Evolutionary conservation across 2,797 vertebrate species (phyloP).

Genomic region (Gambusia yucatana): DNA sequence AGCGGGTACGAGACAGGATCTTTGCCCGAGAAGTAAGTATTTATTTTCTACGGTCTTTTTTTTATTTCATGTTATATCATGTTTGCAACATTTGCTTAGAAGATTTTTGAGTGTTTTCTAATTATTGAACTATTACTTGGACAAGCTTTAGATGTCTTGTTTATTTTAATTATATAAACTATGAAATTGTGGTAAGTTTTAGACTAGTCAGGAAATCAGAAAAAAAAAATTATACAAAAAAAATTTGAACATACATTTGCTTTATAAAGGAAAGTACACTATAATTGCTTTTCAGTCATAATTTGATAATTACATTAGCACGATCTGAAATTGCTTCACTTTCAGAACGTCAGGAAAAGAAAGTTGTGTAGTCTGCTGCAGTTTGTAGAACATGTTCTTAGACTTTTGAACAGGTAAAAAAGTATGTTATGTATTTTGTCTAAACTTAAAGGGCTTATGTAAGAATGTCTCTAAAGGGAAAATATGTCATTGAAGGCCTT

Average conservation of each 20-base stretch:
- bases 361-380: background rate
- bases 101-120: background rate
- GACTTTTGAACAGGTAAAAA: background rate
- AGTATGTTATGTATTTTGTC: background rate
- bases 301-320: background rate
- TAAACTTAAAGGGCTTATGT: background rate
- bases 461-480: background rate
- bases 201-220: background rate
- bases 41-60: slow-evolving; percentile 3
- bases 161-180: background rate
- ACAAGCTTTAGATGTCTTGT: background rate
- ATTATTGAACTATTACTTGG: background rate
- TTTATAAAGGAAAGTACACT: background rate
- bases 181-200: background rate
- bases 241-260: background rate
- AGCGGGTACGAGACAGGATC: slow-evolving; percentile 97
- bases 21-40: slow-evolving; percentile 98
- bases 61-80: background rate
- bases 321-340: background rate
- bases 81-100: background rate
- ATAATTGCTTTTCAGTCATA: background rate
- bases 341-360: background rate
- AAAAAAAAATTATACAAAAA: background rate
- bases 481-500: background rate
- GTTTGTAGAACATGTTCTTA: background rate